Evolutionary conservation across 2,888 invertebrate genomes (phyloP), one percentile per base, ranked within the genome.

Genomic region (Operophtera brumata): DNA sequence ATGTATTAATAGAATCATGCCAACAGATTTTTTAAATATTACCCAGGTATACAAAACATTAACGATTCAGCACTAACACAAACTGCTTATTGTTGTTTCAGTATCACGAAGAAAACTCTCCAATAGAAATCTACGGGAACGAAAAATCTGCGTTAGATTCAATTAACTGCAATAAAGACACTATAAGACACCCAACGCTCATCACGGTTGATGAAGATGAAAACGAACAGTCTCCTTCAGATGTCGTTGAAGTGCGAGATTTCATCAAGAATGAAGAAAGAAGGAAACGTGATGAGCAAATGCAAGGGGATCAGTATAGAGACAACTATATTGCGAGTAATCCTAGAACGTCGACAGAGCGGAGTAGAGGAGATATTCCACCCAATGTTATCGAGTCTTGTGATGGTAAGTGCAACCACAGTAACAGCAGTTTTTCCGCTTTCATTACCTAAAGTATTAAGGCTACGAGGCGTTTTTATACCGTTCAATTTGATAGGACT

Each of bases 71-170:
- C n/a, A n/a, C n/a, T n/a, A n/a, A n/a, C n/a, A n/a, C n/a, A n/a
- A n/a, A n/a, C n/a, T n/a, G n/a, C n/a, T 43, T 11, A 43, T 42
- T 54, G 8, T 11, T 37, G 13, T 53, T 20, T 62, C 77, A 94
- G 93, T 91, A 91, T 61, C 91, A 92, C 53, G 92, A 93, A 77
- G 90, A 92, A 73, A 91, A 91, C 56, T 91, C 92, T 41, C 86
- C 86, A 7, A 81, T 93, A 35, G 90, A 92, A 73, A 80, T 93
- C 11, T 91, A 91, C 54, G 83, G 82, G 13, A 90, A 82, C 43
- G 80, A 92, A 60, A 80, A 76, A 40, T 86, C 86, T 37, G 91
- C 92, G 0, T 67, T 92, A 28, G 87, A 90, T 41, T 82, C 91
- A 13, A 78, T 92, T 40, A 87, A 83, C 56, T 93, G 93, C 62